Evolutionary conservation across 2,888 invertebrate species (phyloP).

Genomic region (Chrysopilus asiliformis): DNA sequence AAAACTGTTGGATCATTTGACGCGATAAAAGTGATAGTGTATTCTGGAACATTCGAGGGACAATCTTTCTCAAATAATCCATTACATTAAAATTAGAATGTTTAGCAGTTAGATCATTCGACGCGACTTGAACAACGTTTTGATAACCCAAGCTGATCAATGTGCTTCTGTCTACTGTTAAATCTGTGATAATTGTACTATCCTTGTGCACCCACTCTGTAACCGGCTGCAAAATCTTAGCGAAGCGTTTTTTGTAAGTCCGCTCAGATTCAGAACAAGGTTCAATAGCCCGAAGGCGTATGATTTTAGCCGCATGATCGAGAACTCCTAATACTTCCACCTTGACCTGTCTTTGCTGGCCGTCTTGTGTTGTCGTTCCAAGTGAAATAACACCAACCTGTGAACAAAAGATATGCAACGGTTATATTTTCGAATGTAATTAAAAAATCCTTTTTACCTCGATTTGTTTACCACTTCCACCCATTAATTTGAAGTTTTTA

Average conservation of each 20-base stretch:
- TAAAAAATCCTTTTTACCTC: constrained; percentile 34
- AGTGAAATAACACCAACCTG: constrained; percentile 69
- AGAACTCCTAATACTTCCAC: constrained; percentile 77
- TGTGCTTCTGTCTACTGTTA: constrained; percentile 70
- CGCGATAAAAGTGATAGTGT: constrained; percentile 67
- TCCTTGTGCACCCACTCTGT: constrained; percentile 65
- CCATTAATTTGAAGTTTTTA: constrained; percentile 58
- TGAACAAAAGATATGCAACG: neutral
- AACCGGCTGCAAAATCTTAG: constrained; percentile 69
- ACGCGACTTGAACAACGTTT: constrained; percentile 52
- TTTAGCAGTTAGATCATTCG: constrained; percentile 35
- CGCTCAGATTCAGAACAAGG: constrained; percentile 65
- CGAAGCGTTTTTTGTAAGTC: constrained; percentile 67
- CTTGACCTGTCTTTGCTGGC: constrained; percentile 63
- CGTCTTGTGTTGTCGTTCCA: constrained; percentile 72
- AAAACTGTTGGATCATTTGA: constrained; percentile 79
- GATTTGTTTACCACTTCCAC: constrained; percentile 55
- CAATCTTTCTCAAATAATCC: constrained; percentile 74
- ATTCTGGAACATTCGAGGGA: constrained; percentile 84
- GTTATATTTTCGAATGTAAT: neutral
- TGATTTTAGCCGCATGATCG: constrained; percentile 56
- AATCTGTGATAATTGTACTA: constrained; percentile 65
- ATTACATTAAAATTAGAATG: constrained; percentile 64
- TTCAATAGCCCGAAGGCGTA: constrained; percentile 70
- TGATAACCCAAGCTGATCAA: constrained; percentile 66